Base-by-base conservation (phyloP, 2,888 invertebrate genomes). In the Leptarthrus brevirostris region DNA sequence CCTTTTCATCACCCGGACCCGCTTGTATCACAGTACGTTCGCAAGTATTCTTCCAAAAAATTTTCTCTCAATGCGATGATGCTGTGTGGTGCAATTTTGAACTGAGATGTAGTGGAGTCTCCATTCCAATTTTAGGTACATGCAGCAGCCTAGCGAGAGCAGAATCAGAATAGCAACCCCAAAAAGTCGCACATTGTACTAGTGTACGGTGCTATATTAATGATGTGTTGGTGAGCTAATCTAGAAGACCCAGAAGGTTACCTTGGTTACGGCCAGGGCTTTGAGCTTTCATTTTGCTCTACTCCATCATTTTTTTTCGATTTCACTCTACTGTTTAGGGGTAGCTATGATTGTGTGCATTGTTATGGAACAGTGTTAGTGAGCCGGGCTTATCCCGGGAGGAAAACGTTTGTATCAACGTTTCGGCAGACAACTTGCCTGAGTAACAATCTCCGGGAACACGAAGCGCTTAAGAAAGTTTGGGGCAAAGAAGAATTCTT, bases 221-320 rank as follows among this genome's bases (percentile, higher is more conserved):
- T 44, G 40, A 54, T 71, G 54, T 71, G 40, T 71, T 44, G 14
- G 56, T 56, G 54, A 54, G 44, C 44, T 58, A 58, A 72, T 58
- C 58, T 58, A 20, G 47, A 47, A 58, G 72, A 47, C 72, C 72
- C 58, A 72, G 72, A 73, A 49, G 34, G 73, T 73, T 73, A 64
- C 73, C 73, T 64, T 73, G 73, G 73, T 64, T 64, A 73, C 73
- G 73, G 73, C 73, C 73, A 53, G 73, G 73, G 53, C 49, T 73
- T 64, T 73, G 52, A 73, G 73, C 73, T 73, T 73, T 64, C 53
- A 52, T 64, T 61, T 72, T 47, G 58, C 47, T 72, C 73, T 64
- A 49, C 49, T 64, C 36, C 24, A 64, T 52, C 64, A 61, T 34
- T 72, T 72, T 72, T 16, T 72, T 56, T 56, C 56, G 4, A 6